phyloP scores from a whole-genome alignment of 2,797 vertebrate genomes.

The Schizothorax lantsangensis region DNA sequence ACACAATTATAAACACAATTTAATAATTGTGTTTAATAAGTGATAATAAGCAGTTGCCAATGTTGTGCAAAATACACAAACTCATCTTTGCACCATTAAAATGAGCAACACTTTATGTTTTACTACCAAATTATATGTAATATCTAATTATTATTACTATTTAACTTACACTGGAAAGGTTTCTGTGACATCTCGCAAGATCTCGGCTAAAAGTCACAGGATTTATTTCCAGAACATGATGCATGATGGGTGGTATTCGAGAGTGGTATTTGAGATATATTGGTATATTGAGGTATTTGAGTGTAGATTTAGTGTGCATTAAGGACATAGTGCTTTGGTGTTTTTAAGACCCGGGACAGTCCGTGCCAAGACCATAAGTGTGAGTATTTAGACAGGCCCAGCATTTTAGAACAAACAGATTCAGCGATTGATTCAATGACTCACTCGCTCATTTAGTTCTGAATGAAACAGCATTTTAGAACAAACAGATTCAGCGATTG shows the following conservation, averaged over 20 bases:
- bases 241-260: background rate
- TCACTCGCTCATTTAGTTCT: background rate
- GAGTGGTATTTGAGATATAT: too few relatives aligned
- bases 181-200: background rate
- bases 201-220: background rate
- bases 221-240: background rate
- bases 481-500: background rate
- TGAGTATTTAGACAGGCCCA: background rate
- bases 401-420: background rate
- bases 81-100: too few relatives aligned
- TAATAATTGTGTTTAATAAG: background rate
- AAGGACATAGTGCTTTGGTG: background rate
- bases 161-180: background rate
- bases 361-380: background rate
- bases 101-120: background rate
- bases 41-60: too few relatives aligned
- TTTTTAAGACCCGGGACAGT: background rate
- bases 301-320: background rate
- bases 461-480: background rate
- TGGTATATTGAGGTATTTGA: too few relatives aligned
- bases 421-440: background rate
- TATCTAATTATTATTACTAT: background rate
- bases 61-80: background rate
- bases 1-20: background rate
- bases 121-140: background rate